Conservation (phyloP, 2,797 vertebrate species). For the Delichon dasypus region DNA sequence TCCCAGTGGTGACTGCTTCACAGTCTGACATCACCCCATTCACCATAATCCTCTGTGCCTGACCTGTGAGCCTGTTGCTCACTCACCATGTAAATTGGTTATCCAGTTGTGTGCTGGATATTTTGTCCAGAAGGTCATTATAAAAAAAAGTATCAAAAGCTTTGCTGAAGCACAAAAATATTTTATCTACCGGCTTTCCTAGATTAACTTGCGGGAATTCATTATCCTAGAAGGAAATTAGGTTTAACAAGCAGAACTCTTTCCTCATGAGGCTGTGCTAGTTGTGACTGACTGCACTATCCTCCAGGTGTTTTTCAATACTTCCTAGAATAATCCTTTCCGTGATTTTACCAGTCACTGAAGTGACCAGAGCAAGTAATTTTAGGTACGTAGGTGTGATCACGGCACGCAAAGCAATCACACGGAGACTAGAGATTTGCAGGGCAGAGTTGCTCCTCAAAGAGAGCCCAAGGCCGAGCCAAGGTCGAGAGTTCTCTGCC, state of each 20-base stretch:
- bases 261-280: neutral
- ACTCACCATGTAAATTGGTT: fast-evolving
- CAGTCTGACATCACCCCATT: neutral
- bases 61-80: neutral
- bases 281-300: neutral
- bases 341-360: neutral
- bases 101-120: neutral
- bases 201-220: neutral
- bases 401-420: no score
- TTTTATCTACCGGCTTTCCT: neutral
- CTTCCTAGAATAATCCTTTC: neutral
- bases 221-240: neutral
- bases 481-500: no score
- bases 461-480: no score
- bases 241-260: neutral
- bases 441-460: no score
- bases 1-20: neutral
- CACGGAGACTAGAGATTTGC: no score
- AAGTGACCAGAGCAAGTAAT: neutral
- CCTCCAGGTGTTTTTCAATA: neutral
- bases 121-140: neutral
- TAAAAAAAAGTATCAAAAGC: neutral
- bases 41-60: no score
- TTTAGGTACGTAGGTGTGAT: neutral
- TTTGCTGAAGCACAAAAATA: neutral